Percentiles rank a stretch among this genome's conserved stretches.
phyloP scores from a whole-genome alignment of 1,140 invertebrate species.

The Orchesella cincta region DNA sequence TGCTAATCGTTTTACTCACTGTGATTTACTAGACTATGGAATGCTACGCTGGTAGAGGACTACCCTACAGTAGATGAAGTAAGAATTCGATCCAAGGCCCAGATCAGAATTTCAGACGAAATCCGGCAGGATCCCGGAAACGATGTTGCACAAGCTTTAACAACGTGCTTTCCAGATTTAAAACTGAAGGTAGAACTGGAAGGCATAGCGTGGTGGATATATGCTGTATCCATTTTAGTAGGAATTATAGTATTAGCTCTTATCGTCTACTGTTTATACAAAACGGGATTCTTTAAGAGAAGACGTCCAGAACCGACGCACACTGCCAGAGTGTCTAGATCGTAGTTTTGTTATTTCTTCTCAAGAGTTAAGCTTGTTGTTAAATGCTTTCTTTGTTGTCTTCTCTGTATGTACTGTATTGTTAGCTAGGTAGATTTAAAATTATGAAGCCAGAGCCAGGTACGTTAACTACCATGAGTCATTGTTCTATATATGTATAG shows the following conservation, averaged over 20 bases:
- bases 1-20: too few species aligned
- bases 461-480: too few species aligned
- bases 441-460: too few species aligned
- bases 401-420: too few species aligned
- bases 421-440: too few species aligned
- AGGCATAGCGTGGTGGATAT: conserved; percentile 50
- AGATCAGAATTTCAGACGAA: conserved; percentile 69
- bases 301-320: conserved; percentile 50
- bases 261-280: conserved; percentile 49
- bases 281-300: conserved; percentile 48
- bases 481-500: too few species aligned
- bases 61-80: conserved; percentile 82
- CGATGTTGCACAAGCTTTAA: conserved; percentile 41
- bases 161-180: conserved; percentile 45
- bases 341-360: too few species aligned
- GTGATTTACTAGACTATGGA: conserved; percentile 72
- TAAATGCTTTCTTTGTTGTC: too few species aligned
- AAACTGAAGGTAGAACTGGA: conserved; percentile 46
- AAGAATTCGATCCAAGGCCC: conserved; percentile 74
- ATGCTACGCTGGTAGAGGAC: conserved; percentile 83
- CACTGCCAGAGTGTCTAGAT: conserved; percentile 47
- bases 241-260: conserved; percentile 47
- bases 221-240: conserved; percentile 45
- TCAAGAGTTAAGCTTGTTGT: too few species aligned
- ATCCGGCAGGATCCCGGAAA: conserved; percentile 64